Evolutionary conservation across 2,888 invertebrate species (phyloP), one percentile per base, ranked within the genome.

Genomic region (Phymatocera aterrima): DNA sequence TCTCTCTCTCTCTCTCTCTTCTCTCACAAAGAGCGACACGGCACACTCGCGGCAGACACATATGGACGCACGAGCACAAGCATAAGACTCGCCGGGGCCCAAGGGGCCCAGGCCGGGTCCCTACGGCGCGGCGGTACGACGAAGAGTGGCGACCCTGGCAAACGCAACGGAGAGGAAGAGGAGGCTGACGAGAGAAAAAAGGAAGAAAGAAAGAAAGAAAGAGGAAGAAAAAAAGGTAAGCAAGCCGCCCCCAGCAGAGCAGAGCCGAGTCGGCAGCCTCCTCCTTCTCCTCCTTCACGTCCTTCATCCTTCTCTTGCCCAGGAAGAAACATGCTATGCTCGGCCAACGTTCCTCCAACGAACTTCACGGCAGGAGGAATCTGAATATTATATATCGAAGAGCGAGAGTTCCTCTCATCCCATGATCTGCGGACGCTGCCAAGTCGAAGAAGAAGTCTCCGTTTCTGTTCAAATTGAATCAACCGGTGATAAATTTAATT

Each of bases 161-260:
- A 48, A 61, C n/a, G n/a, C n/a, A n/a, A n/a, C 40, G 70, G 60
- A 72, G 82, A 81, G 70, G 74, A 81, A 78, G 65, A 78, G 68
- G 57, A 74, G 78, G 64, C 74, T 72, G 78, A 80, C 79, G 75
- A 64, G 80, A 83, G 83, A 82, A 83, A 80, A 82, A 81, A 57
- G 65, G 60, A 77, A 31, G 78, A 70, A 74, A 28, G 72, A 24
- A 82, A 40, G 78, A 28, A 80, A 72, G 68, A 81, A 28, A 77
- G 70, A 68, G 77, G 83, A 81, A 81, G 80, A 82, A 81, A 84
- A 85, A 83, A 85, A 84, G 85, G 87, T 85, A 85, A 87, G 84
- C 81, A 85, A 87, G 89, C 86, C 88, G 90, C 90, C 90, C 90
- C 90, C 90, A 90, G 90, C 90, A 90, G 90, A 90, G 90, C 90